These are phyloP conservation scores for Plecotus auritus DNA, from an alignment of 2,113 vertebrate genomes.

Conservation along the genomic window DNA sequence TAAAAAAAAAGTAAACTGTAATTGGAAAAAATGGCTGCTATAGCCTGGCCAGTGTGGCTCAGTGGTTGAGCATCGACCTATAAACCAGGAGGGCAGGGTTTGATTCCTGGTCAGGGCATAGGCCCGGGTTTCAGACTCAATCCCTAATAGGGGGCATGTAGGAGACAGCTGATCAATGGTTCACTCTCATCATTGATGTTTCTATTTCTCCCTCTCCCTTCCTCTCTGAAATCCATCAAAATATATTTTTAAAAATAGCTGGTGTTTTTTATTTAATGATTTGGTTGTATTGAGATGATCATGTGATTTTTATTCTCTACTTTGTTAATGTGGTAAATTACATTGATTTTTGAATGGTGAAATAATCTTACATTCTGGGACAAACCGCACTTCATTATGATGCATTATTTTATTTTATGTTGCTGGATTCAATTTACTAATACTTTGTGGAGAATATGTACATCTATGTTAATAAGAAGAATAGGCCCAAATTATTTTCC, in stretches of 20 bases:
- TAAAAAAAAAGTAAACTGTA: not conserved
- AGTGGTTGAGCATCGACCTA: too few relatives aligned
- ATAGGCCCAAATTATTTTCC: not conserved
- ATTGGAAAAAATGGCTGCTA: not conserved
- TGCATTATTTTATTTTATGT: not conserved
- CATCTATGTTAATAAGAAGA: not conserved
- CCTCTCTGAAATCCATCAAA: too few relatives aligned
- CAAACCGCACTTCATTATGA: not conserved
- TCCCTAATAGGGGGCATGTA: too few relatives aligned
- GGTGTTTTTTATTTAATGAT: too few relatives aligned
- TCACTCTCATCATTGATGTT: too few relatives aligned
- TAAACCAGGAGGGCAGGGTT: too few relatives aligned
- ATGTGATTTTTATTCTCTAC: not conserved
- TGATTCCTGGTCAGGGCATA: too few relatives aligned
- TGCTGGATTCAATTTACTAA: not conserved
- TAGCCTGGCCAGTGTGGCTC: too few relatives aligned
- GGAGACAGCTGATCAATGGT: not conserved
- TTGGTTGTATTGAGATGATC: not conserved
- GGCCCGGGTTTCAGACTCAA: too few relatives aligned
- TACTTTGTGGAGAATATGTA: not conserved
- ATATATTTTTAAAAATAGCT: too few relatives aligned
- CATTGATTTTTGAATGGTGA: not conserved
- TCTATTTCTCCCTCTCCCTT: too few relatives aligned
- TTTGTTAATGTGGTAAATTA: not conserved
- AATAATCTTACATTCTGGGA: not conserved